These are phyloP conservation scores for Pao palembangensis DNA, from an alignment of 2,113 vertebrate species.

Conservation along the genomic window DNA sequence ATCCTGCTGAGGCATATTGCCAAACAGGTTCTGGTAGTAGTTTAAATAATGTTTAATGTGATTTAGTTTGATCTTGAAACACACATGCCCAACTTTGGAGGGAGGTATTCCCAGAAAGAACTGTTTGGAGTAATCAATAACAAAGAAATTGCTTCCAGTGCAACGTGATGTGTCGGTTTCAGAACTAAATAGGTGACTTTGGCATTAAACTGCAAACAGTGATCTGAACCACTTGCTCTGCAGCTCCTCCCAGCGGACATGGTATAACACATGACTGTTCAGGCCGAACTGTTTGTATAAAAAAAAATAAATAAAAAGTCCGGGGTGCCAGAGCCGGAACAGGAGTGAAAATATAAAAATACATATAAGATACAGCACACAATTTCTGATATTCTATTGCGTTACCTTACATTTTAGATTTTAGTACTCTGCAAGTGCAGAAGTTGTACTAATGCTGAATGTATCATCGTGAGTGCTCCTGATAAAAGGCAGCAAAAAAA, in stretches of 20 bases:
- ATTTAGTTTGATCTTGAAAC: too few species aligned
- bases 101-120: too few species aligned
- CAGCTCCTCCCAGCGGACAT: constrained; percentile 91
- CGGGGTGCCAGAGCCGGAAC: constrained; percentile 76
- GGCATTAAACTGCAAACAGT: too few species aligned
- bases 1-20: neutral
- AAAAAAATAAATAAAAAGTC: constrained; percentile 78
- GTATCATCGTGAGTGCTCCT: constrained; percentile 22
- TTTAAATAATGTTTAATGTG: constrained; percentile 1
- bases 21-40: neutral
- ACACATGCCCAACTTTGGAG: too few species aligned
- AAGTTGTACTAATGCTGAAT: neutral
- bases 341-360: neutral
- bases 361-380: too few species aligned
- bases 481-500: neutral
- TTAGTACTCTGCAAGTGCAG: neutral
- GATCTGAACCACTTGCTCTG: constrained; percentile 45
- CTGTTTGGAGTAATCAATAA: too few species aligned
- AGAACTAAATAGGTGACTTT: too few species aligned
- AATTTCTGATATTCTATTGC: too few species aligned
- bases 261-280: constrained; percentile 93
- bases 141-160: too few species aligned
- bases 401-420: neutral
- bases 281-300: constrained; percentile 83
- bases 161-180: too few species aligned